Conservation (phyloP, 2,113 vertebrate species). For the Pristiophorus japonicus region DNA sequence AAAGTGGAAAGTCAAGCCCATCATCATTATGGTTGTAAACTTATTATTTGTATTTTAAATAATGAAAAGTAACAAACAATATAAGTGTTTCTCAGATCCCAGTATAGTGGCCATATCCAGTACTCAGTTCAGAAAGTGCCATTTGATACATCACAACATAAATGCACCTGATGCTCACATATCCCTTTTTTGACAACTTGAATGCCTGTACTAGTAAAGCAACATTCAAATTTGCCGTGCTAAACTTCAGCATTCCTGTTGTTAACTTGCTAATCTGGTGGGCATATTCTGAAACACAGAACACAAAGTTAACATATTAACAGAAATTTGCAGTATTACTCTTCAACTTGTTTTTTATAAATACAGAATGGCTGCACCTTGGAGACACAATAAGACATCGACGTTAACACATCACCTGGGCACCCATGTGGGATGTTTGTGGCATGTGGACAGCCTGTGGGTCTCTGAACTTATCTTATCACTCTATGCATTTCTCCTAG, state of each 20-base stretch:
- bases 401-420: not conserved
- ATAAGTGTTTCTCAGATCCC: not conserved
- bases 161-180: not conserved
- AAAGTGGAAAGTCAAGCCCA: no score
- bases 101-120: not conserved
- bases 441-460: not conserved
- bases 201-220: no score
- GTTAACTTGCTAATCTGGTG: constrained; percentile 1
- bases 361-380: not conserved
- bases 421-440: not conserved
- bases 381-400: not conserved
- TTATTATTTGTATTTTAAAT: not conserved
- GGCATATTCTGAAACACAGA: not conserved
- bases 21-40: not conserved
- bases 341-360: not conserved
- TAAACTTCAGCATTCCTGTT: not conserved
- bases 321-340: not conserved
- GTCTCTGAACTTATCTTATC: not conserved
- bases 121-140: not conserved
- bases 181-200: not conserved
- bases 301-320: no score
- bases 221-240: not conserved
- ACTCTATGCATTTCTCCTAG: not conserved
- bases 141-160: not conserved
- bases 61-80: not conserved